Evolutionary conservation across 2,888 invertebrate species (phyloP).

Genomic region (Seladonia tumulorum): DNA sequence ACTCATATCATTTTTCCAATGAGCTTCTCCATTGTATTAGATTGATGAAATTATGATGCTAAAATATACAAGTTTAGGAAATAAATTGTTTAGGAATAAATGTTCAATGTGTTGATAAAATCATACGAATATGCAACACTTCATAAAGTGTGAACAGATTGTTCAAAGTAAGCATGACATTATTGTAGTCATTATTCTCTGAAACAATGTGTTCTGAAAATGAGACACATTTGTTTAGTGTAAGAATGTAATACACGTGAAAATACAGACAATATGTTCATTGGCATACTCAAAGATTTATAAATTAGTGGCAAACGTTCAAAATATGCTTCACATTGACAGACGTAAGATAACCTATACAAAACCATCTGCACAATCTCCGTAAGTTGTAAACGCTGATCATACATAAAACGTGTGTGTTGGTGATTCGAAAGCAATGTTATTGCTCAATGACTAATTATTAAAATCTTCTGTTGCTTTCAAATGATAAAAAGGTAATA

Average conservation of each 20-base stretch:
- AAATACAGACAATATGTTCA: neutral
- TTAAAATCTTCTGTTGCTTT: conserved; percentile 38
- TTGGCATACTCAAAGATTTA: neutral
- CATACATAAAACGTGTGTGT: neutral
- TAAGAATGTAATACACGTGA: neutral
- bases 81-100: too few species aligned
- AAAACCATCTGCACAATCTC: conserved; percentile 31
- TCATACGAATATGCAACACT: neutral
- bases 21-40: neutral
- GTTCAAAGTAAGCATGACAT: neutral
- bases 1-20: neutral
- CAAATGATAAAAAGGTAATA: conserved; percentile 49
- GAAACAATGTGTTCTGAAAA: conserved; percentile 1
- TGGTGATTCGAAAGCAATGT: neutral
- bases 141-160: conserved; percentile 18
- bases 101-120: neutral
- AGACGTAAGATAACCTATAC: conserved; percentile 60
- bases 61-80: neutral
- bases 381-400: neutral
- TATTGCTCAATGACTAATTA: neutral
- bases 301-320: conserved; percentile 31
- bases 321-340: conserved; percentile 63
- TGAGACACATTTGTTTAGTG: neutral
- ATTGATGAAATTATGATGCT: neutral
- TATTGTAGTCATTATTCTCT: neutral